A percentile compares a stretch with the other conserved stretches of the same genome.
phyloP scores from a whole-genome alignment of 2,888 invertebrate species.

The Epinotia bilunana region DNA sequence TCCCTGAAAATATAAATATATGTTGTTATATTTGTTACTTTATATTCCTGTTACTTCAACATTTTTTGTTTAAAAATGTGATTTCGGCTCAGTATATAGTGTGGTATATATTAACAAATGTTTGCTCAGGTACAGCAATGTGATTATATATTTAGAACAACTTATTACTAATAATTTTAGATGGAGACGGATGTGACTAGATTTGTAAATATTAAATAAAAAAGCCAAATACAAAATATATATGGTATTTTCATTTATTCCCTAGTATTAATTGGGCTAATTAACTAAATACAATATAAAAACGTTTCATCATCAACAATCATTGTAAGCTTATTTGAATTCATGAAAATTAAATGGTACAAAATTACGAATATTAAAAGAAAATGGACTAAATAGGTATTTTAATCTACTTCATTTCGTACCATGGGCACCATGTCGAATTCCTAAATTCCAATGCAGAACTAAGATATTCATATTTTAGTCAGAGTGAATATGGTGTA shows the following conservation, averaged over 20 bases:
- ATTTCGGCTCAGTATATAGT: conserved; percentile 12
- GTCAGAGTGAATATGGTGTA: no score
- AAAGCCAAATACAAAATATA: conserved; percentile 59
- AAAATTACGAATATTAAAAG: no score
- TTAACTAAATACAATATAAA: no score
- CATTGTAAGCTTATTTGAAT: not conserved
- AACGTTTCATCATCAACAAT: no score
- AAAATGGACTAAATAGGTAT: no score
- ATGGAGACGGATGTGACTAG: conserved; percentile 81
- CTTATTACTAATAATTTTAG: conserved; percentile 70
- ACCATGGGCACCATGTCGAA: no score
- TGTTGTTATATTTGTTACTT: not conserved
- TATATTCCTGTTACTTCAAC: conserved; percentile 1
- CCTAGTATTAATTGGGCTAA: not conserved
- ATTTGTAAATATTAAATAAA: conserved; percentile 82
- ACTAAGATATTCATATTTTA: no score
- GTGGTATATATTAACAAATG: conserved; percentile 11
- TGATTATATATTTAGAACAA: conserved; percentile 62
- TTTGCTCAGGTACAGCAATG: conserved; percentile 56
- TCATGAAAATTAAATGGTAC: not conserved
- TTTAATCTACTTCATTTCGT: no score
- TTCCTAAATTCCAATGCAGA: no score
- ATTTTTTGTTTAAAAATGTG: conserved; percentile 15
- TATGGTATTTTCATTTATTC: conserved; percentile 46
- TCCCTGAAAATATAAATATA: not conserved